Evolutionary conservation across 2,797 vertebrate genomes (phyloP), one percentile per base, ranked within the genome.

Genomic region (Sebastes alutus): DNA sequence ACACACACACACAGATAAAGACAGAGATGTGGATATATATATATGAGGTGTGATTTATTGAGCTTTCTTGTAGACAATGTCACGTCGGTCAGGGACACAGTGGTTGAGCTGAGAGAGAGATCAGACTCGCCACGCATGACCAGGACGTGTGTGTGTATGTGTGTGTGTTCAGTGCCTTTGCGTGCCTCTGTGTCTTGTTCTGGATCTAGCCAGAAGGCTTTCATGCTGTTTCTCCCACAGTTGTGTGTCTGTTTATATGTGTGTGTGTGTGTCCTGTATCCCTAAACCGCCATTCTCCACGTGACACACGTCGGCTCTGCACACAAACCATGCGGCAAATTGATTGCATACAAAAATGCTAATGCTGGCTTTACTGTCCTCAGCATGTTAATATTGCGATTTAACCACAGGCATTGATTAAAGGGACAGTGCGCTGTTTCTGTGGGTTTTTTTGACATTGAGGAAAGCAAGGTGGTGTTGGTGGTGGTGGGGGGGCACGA

Each of bases 301-400:
- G 88, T 83, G 75, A 81, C 79, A 46, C 86, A 72, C 38, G 61
- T 85, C 30, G 25, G 58, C 81, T 65, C 72, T 27, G 68, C 86
- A 38, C 66, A 16, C 87, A 89, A 91, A 85, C 86, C 88, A 89
- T 85, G 89, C 74, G 8, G 81, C 78, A 92, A 90, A 91, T 84
- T 92, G 90, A 91, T 86, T 81, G 72, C 80, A 75, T 85, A 88
- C 84, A 88, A 94, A 71, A 90, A 88, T 87, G 88, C 86, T 85
- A 92, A 89, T 86, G 87, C 67, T 35, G 42, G 52, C 68, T 83
- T 87, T 75, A 81, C 77, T 86, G 86, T 88, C 89, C 81, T 62
- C 78, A 5, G 86, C 83, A 87, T 90, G 87, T 89, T 90, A 88
- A 85, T 90, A 82, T 85, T 73, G 74, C 55, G 2, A 84, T 78